These are phyloP conservation scores for Tipula unca DNA, from an alignment of 2,888 invertebrate species.

Conservation along the genomic window DNA sequence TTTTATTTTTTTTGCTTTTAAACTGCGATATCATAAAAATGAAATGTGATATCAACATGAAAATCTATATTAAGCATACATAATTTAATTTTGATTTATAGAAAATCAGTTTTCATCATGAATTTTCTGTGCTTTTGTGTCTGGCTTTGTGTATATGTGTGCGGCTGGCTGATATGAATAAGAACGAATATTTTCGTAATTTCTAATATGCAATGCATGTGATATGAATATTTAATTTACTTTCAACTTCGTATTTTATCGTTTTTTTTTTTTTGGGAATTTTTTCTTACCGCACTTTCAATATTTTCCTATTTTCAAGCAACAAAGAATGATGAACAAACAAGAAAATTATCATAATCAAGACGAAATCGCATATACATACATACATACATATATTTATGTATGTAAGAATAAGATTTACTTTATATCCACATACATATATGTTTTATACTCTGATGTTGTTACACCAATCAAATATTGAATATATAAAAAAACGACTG, in stretches of 20 bases:
- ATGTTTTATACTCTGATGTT: neutral
- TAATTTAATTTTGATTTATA: constrained; percentile 8
- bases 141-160: neutral
- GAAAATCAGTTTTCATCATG: constrained; percentile 8
- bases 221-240: neutral
- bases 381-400: neutral
- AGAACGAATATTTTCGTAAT: neutral
- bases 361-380: neutral
- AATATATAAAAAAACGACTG: neutral
- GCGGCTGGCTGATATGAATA: neutral
- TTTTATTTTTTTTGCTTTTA: no score
- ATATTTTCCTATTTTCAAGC: neutral
- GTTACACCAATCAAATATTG: neutral
- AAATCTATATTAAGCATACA: neutral
- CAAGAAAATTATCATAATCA: neutral
- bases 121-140: neutral
- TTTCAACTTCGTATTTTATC: neutral
- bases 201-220: neutral
- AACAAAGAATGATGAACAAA: neutral
- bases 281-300: neutral
- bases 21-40: neutral
- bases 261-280: no score
- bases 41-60: neutral
- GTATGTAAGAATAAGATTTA: neutral
- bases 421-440: neutral